Percentiles rank a stretch among this genome's conserved stretches.
phyloP scores from a whole-genome alignment of 2,797 vertebrate species.

The Esox lucius region DNA sequence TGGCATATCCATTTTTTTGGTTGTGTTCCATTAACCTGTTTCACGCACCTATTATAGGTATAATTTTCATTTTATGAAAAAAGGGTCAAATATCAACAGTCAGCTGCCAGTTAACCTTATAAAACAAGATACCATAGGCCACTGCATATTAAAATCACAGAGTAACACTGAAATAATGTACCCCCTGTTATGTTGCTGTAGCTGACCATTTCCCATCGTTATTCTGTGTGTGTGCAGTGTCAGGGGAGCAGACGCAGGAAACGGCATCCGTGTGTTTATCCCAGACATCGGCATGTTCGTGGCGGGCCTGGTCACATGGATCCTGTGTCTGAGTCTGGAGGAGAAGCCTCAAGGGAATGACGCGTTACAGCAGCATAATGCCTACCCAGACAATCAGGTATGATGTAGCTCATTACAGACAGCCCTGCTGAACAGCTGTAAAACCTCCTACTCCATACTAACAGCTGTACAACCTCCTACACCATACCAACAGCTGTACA shows the following conservation, averaged over 20 bases:
- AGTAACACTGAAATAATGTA: not conserved
- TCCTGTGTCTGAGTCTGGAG: conserved; percentile 82
- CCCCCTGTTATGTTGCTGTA: not conserved
- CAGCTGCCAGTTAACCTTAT: not conserved
- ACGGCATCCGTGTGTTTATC: conserved; percentile 83
- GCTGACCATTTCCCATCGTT: not conserved
- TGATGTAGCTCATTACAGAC: not conserved
- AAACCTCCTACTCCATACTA: too few relatives aligned
- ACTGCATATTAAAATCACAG: not conserved
- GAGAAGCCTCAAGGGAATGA: conserved; percentile 73
- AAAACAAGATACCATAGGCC: not conserved
- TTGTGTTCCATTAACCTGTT: too few relatives aligned
- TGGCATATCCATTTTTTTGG: too few relatives aligned
- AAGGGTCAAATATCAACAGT: not conserved
- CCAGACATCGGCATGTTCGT: conserved; percentile 87
- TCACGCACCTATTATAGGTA: not conserved
- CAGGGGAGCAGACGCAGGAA: conserved; percentile 83
- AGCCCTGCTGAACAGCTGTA: not conserved
- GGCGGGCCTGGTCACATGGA: conserved; percentile 81
- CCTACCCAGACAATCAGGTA: conserved; percentile 80
- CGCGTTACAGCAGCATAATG: conserved; percentile 73
- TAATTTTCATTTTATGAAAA: not conserved
- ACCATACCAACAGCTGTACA: too few relatives aligned
- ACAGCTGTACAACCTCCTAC: too few relatives aligned
- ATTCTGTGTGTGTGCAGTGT: conserved; percentile 65